A percentile compares a stretch with the other conserved stretches of the same genome.
These are phyloP conservation scores for Ladona fulva DNA, from an alignment of 1,140 invertebrate genomes.

Conservation along the genomic window DNA sequence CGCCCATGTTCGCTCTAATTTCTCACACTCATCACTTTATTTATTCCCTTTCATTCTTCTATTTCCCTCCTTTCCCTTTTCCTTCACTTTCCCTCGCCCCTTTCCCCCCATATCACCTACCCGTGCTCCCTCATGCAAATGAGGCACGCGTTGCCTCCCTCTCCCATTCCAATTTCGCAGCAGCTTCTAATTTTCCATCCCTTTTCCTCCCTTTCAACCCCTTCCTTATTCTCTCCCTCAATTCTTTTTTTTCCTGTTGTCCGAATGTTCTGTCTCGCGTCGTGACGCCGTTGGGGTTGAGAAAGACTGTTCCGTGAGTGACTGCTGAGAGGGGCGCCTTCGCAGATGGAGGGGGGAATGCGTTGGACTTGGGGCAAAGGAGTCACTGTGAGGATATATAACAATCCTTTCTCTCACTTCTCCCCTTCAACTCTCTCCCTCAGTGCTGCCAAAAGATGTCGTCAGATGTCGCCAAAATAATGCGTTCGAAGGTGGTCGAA, in stretches of 20 bases:
- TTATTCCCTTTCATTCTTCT: background rate
- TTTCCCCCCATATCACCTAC: background rate
- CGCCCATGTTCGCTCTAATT: background rate
- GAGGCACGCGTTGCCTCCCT: background rate
- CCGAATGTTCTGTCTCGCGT: background rate
- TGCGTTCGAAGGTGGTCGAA: too few species aligned
- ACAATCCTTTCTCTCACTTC: too few species aligned
- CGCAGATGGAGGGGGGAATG: too few species aligned
- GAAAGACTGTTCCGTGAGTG: background rate
- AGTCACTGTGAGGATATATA: too few species aligned
- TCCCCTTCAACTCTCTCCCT: too few species aligned
- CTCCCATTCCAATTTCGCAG: background rate
- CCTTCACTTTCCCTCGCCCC: background rate
- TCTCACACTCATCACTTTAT: background rate
- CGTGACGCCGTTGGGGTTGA: background rate
- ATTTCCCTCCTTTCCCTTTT: background rate
- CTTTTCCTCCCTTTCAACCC: background rate
- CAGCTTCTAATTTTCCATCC: background rate
- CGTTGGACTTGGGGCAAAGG: too few species aligned
- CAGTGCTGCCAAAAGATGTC: too few species aligned
- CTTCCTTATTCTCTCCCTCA: background rate
- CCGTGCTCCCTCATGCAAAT: conserved; percentile 4
- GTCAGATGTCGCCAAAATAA: too few species aligned
- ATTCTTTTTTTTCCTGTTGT: background rate
- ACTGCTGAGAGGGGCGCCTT: background rate